Evolutionary conservation across 2,797 vertebrate species (phyloP), one percentile per base, ranked within the genome.

Genomic region (Neoniphon sammara): DNA sequence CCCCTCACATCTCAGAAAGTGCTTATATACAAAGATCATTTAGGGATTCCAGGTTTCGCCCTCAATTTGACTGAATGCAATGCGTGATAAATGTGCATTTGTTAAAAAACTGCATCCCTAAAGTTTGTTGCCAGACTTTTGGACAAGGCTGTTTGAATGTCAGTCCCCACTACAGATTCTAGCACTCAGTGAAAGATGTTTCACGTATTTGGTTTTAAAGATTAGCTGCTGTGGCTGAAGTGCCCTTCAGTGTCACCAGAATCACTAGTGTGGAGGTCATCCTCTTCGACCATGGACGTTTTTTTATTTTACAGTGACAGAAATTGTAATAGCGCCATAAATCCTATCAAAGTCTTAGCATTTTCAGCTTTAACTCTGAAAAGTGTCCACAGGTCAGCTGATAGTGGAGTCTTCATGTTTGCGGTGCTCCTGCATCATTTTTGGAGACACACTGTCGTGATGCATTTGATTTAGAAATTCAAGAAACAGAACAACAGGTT

Each of bases 21-120:
- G 88, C 92, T 70, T 93, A 94, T 83, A 77, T 90, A 91, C 87
- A 90, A 94, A 92, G 91, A 93, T 93, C 87, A 92, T 89, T 93
- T 84, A 92, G 88, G 88, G 85, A 86, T 83, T 90, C 85, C 80
- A 80, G 62, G 73, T 81, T 71, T 77, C 85, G 87, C 86, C 83
- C 82, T 87, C 84, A 83, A 70, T 89, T 87, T 80, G 69, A 80
- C 34, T 4, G 70, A 83, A 71, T 62, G 52, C 78, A 66, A 55
- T 34, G 25, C 55, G 76, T 85, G 89, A 92, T 90, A 6, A 87
- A 91, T 90, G 82, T 57, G 70, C 30, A 15, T 70, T 82, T 82
- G 58, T 81, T 78, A 12, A 25, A 59, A 70, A 72, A 63, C 53
- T 23, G 8, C 18, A 27, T 21, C 42, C 12, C 55, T 49, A 66